Conservation (phyloP, 2,888 invertebrate species). For the Steinernema carpocapsae region DNA sequence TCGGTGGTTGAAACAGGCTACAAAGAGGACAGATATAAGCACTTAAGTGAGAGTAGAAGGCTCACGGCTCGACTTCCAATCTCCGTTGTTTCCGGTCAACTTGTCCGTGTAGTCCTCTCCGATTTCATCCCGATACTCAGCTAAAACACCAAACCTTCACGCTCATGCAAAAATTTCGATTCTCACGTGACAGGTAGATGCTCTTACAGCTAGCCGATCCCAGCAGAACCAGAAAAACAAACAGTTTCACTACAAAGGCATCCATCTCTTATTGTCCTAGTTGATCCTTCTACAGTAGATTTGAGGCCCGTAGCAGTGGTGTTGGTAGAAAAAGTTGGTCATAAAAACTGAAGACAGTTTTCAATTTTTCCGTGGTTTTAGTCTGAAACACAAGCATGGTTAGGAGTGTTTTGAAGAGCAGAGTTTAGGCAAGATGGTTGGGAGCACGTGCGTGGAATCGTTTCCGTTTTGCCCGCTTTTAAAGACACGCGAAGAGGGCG, state of each 20-base stretch:
- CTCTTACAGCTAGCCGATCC: background rate
- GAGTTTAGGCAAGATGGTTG: background rate
- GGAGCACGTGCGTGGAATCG: too few relatives aligned
- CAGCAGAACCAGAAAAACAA: background rate
- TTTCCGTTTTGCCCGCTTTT: too few relatives aligned
- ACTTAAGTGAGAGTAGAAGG: background rate
- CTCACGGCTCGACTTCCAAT: slow-evolving; percentile 19
- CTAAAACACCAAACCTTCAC: background rate
- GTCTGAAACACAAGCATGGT: background rate
- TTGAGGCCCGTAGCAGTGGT: slow-evolving; percentile 2
- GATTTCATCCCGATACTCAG: slow-evolving; percentile 6
- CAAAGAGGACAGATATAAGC: background rate
- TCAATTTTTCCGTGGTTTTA: background rate
- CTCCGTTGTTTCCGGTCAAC: background rate
- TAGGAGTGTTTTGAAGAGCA: background rate
- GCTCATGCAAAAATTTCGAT: background rate
- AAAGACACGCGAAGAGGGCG: background rate
- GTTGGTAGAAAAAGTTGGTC: background rate
- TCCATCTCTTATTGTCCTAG: background rate
- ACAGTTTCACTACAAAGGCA: background rate
- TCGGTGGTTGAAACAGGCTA: background rate
- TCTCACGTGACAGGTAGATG: slow-evolving; percentile 11
- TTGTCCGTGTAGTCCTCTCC: slow-evolving; percentile 16
- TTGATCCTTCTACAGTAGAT: slow-evolving; percentile 17
- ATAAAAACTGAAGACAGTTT: background rate